phyloP scores from a whole-genome alignment of 2,797 vertebrate species.

The Spinibarbus caldwelli region DNA sequence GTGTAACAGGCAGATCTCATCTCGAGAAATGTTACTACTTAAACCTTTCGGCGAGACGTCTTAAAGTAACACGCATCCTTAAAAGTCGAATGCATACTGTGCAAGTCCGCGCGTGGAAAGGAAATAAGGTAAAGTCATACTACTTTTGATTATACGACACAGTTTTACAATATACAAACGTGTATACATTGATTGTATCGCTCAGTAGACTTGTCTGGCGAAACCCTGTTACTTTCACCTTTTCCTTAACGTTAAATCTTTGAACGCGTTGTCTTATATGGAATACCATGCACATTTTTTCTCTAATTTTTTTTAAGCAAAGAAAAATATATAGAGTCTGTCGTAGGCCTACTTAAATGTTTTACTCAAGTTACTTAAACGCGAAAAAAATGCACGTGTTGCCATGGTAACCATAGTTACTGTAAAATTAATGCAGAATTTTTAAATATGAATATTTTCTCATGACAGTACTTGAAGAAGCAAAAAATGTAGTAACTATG shows the following conservation, averaged over 20 bases:
- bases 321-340: background rate
- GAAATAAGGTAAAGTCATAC: conserved; percentile 22
- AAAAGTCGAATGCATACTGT: conserved; percentile 1
- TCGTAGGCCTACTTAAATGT: too few relatives aligned
- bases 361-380: background rate
- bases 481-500: background rate
- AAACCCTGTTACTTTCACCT: background rate
- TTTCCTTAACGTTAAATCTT: background rate
- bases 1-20: background rate
- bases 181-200: background rate
- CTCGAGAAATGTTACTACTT: background rate
- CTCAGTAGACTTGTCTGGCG: background rate
- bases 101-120: background rate
- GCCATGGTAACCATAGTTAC: background rate
- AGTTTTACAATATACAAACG: background rate
- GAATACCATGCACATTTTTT: background rate
- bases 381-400: background rate
- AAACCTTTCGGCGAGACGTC: background rate
- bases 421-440: background rate
- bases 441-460: background rate
- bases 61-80: background rate
- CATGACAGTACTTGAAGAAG: background rate
- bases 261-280: background rate
- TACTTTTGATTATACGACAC: background rate
- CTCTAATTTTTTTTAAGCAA: too few relatives aligned